Conservation (phyloP, 2,888 invertebrate species). For the Platerodrilus igneus region DNA sequence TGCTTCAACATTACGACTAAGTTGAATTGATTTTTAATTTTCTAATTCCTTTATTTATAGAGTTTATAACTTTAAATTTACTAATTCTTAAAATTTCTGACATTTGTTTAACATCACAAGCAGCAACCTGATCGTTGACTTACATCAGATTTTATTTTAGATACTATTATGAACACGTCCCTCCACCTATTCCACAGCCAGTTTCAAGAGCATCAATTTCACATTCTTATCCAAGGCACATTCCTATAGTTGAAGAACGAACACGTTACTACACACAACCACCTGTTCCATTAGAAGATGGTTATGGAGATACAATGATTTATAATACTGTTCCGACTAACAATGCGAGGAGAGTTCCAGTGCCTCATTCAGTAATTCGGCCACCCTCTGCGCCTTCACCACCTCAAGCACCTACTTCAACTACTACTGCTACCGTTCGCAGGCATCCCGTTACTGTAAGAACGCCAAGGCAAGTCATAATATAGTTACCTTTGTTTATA, state of each 20-base stretch:
- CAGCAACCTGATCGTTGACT: no score
- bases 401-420: slow-evolving; percentile 10
- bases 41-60: no score
- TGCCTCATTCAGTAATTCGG: no score
- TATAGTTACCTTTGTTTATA: background rate
- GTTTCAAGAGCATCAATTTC: slow-evolving; percentile 14
- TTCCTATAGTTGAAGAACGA: slow-evolving; percentile 20
- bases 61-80: no score
- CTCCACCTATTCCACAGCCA: slow-evolving; percentile 6
- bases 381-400: slow-evolving; percentile 7
- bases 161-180: slow-evolving; percentile 23
- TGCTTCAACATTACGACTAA: no score
- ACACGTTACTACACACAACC: slow-evolving; percentile 18
- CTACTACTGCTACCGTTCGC: slow-evolving; percentile 13
- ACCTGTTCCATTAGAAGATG: slow-evolving; percentile 12
- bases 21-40: no score
- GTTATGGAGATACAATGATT: slow-evolving; percentile 16
- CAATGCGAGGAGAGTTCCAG: slow-evolving; percentile 1
- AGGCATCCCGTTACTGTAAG: slow-evolving; percentile 29
- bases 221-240: slow-evolving; percentile 13
- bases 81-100: no score
- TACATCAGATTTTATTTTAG: no score
- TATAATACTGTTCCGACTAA: slow-evolving; percentile 19
- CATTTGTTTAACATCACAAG: no score
- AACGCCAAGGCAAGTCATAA: slow-evolving; percentile 26